Conservation (phyloP, 2,888 invertebrate species). For the Mycogona germanica region DNA sequence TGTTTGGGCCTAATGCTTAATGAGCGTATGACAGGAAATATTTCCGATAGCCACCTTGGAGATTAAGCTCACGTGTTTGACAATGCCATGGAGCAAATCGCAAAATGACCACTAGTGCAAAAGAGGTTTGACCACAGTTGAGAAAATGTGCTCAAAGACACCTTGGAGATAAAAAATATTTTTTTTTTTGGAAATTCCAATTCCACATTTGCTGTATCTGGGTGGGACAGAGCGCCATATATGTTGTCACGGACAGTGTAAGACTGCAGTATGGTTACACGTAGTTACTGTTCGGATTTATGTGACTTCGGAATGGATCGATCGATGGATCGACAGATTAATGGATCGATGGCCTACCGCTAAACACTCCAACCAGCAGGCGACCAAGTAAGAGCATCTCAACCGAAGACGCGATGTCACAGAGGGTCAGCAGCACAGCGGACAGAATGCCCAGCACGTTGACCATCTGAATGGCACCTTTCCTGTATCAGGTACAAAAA, state of each 20-base stretch:
- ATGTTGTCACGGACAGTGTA: too few species aligned
- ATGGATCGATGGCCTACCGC: slow-evolving; percentile 40
- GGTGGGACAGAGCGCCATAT: too few species aligned
- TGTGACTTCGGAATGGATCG: too few species aligned
- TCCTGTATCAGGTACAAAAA: slow-evolving; percentile 27
- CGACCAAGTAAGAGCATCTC: slow-evolving; percentile 68
- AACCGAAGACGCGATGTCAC: slow-evolving; percentile 54
- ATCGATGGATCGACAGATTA: neutral
- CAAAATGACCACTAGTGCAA: neutral
- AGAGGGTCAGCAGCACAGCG: slow-evolving; percentile 52
- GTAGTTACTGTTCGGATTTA: too few species aligned
- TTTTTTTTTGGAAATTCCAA: too few species aligned
- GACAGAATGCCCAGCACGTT: slow-evolving; percentile 53
- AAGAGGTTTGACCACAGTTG: neutral
- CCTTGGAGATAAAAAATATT: too few species aligned
- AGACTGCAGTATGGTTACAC: too few species aligned
- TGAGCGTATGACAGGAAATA: neutral
- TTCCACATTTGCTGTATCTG: too few species aligned
- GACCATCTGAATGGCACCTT: slow-evolving; percentile 57
- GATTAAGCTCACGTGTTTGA: too few species aligned
- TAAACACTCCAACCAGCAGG: slow-evolving; percentile 59
- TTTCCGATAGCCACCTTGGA: neutral
- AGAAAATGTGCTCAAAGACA: too few species aligned
- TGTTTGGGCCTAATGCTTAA: too few species aligned
- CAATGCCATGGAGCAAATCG: too few species aligned